Evolutionary conservation across 2,888 invertebrate genomes (phyloP).

Genomic region (Patella ulyssiponensis): DNA sequence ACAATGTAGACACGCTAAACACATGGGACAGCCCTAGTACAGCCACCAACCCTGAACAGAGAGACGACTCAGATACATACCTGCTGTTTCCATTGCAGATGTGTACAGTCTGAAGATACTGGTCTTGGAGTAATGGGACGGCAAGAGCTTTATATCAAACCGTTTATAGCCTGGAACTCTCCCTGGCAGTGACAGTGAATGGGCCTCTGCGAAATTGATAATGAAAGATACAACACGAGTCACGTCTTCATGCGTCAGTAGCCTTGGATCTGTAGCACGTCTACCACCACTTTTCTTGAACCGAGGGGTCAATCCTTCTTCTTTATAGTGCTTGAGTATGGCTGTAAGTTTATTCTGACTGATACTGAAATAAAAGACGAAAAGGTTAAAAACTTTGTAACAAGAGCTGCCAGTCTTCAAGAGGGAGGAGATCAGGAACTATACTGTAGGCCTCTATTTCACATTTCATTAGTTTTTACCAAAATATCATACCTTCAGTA

Average conservation of each 20-base stretch:
- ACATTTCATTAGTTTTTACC: too few relatives aligned
- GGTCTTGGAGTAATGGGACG: slow-evolving; percentile 19
- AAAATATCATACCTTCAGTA: too few relatives aligned
- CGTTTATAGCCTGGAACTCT: slow-evolving; percentile 28
- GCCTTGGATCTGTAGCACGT: not conserved
- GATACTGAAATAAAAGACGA: slow-evolving; percentile 1
- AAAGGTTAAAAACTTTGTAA: not conserved
- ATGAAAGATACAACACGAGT: slow-evolving; percentile 28
- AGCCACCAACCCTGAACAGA: too few relatives aligned
- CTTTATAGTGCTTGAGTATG: not conserved
- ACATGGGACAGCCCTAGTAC: too few relatives aligned
- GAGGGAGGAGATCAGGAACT: too few relatives aligned
- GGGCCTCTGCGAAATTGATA: slow-evolving; percentile 29
- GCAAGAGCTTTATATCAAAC: slow-evolving; percentile 23
- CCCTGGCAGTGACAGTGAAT: slow-evolving; percentile 34
- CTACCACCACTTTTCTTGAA: slow-evolving; percentile 18
- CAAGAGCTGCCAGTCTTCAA: not conserved
- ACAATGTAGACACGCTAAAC: too few relatives aligned
- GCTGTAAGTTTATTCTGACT: not conserved
- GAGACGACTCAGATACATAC: not conserved
- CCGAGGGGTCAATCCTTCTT: not conserved
- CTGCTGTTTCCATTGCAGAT: not conserved
- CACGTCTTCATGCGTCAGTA: slow-evolving; percentile 22
- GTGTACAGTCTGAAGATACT: slow-evolving; percentile 16
- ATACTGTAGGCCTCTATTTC: too few relatives aligned